Percentiles rank a stretch among this genome's conserved stretches.
Evolutionary conservation across 2,113 vertebrate genomes (phyloP).

Genomic region (Microcebus tavaratra): DNA sequence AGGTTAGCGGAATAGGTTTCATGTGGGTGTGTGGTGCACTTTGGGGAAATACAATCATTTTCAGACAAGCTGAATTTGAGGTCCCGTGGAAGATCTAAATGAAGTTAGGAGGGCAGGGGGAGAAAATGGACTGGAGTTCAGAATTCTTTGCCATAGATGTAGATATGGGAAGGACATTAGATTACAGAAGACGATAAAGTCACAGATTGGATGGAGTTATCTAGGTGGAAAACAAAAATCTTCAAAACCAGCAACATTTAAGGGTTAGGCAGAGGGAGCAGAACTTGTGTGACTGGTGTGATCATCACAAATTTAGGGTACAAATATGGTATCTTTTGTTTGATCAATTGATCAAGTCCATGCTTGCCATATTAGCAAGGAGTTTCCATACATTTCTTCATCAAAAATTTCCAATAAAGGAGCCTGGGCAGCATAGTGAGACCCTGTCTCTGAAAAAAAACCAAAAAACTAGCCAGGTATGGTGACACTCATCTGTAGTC

Average conservation of each 20-base stretch:
- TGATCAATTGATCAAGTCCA: background rate
- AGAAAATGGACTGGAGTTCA: background rate
- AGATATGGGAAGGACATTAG: background rate
- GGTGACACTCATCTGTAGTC: too few species aligned
- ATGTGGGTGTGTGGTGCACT: background rate
- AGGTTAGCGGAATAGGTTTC: background rate
- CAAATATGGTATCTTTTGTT: background rate
- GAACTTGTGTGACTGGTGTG: background rate
- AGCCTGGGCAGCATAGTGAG: too few species aligned
- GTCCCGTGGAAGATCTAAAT: background rate
- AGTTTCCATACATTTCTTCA: background rate
- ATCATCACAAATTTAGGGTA: background rate
- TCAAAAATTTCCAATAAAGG: background rate
- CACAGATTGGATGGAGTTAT: background rate
- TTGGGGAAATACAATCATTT: background rate
- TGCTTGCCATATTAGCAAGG: background rate
- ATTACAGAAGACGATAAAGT: background rate
- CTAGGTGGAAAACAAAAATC: too few species aligned
- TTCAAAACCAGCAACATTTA: background rate
- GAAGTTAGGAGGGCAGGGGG: background rate
- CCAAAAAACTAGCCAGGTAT: too few species aligned
- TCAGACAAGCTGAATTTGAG: background rate
- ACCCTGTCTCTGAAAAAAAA: too few species aligned
- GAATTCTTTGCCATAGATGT: background rate
- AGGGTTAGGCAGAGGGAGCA: background rate